A percentile compares a stretch with the other conserved stretches of the same genome.
Conservation (phyloP, 2,113 vertebrate genomes). For the Rhinogobius similis region DNA sequence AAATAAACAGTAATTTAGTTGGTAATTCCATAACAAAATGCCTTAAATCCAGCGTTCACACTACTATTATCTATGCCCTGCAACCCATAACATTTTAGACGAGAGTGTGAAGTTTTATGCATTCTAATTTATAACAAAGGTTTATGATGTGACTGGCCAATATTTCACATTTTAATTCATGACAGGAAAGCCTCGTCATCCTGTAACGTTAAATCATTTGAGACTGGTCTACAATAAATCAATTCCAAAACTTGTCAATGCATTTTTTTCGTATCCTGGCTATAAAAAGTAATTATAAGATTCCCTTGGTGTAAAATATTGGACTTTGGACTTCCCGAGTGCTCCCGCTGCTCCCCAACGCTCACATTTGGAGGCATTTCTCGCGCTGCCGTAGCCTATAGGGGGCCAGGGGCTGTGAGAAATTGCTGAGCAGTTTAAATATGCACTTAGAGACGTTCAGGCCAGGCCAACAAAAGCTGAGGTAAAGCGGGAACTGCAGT, state of each 20-base stretch:
- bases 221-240: background rate
- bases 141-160: background rate
- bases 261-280: background rate
- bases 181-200: background rate
- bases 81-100: background rate
- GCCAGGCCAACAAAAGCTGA: slow-evolving; percentile 45
- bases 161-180: background rate
- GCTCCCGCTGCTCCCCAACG: background rate
- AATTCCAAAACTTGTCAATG: background rate
- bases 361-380: slow-evolving; percentile 32
- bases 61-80: background rate
- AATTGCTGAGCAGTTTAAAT: slow-evolving; percentile 60
- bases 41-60: too few relatives aligned
- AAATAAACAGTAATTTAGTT: too few relatives aligned
- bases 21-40: too few relatives aligned
- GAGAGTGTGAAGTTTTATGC: background rate
- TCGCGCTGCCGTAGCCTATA: slow-evolving; percentile 17
- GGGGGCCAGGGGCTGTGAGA: slow-evolving; percentile 40
- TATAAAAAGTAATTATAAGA: slow-evolving; percentile 7
- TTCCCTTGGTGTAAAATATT: background rate
- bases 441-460: slow-evolving; percentile 55
- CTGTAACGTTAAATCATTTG: background rate
- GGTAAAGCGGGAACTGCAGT: slow-evolving; percentile 40
- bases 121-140: background rate
- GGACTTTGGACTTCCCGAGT: background rate